Percentiles rank a stretch among this genome's conserved stretches.
These are phyloP conservation scores for Aplysina aerophoba DNA, from an alignment of 37 sponge, comb jelly and placozoan genomes.

Conservation along the genomic window DNA sequence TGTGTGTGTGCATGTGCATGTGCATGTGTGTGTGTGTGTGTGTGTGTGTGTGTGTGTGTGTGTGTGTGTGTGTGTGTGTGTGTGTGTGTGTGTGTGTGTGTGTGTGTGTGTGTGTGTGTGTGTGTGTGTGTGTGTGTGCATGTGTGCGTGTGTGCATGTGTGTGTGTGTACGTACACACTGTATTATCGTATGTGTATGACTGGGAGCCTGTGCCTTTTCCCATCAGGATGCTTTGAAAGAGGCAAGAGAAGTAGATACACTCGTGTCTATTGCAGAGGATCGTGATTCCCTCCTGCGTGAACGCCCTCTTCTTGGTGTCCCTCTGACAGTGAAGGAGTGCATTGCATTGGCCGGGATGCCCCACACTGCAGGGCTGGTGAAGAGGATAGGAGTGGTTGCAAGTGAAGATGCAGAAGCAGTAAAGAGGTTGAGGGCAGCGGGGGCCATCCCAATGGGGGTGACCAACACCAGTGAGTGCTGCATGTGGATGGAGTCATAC, in stretches of 20 bases:
- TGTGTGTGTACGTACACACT: background rate
- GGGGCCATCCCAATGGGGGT: constrained; percentile 69
- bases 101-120: background rate
- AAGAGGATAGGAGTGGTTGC: constrained; percentile 35
- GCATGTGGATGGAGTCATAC: constrained; percentile 63
- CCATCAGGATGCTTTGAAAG: constrained; percentile 40
- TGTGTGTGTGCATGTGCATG: constrained; percentile 1
- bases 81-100: constrained; percentile 2
- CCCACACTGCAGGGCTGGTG: constrained; percentile 52
- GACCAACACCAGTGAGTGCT: constrained; percentile 67
- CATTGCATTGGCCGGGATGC: constrained; percentile 54
- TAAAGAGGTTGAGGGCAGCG: constrained; percentile 46
- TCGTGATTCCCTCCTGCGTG: constrained; percentile 25
- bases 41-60: constrained; percentile 15
- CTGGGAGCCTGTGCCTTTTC: too few relatives aligned
- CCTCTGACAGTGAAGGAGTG: constrained; percentile 70
- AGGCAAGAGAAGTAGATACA: constrained; percentile 36
- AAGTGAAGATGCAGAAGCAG: constrained; percentile 54
- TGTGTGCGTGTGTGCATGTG: background rate
- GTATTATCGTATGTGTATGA: too few relatives aligned
- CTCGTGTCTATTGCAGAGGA: background rate
- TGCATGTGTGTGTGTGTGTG: background rate
- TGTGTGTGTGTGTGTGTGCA: constrained; percentile 6
- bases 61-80: background rate
- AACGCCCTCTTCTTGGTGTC: constrained; percentile 59